Conservation (phyloP, 64 coral and sea anemone species). For the Anthopleura sola region DNA sequence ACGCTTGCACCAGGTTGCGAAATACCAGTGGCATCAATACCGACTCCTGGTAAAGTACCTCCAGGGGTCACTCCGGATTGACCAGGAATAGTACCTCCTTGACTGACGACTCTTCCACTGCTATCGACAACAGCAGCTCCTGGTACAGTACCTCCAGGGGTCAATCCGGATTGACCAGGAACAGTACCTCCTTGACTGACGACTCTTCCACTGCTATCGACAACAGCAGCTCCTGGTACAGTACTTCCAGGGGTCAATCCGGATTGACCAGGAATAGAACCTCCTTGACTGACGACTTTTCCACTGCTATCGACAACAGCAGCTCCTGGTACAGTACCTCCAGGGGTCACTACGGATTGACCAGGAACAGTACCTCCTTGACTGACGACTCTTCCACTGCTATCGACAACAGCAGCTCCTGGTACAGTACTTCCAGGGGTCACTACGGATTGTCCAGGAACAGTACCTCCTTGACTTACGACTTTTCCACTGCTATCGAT, state of each 20-base stretch:
- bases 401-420: background rate
- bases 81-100: conserved; percentile 18
- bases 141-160: no score
- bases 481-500: background rate
- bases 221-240: background rate
- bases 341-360: no score
- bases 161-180: background rate
- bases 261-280: background rate
- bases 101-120: conserved; percentile 4
- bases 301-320: background rate
- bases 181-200: conserved; percentile 22
- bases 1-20: background rate
- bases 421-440: background rate
- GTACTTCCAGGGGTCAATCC: background rate
- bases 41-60: background rate
- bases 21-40: background rate
- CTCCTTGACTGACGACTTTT: conserved; percentile 24
- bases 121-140: background rate
- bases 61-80: background rate
- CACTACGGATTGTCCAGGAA: no score
- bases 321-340: background rate
- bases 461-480: conserved; percentile 19
- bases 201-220: background rate
- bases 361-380: conserved; percentile 8
- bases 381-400: conserved; percentile 8